Evolutionary conservation across 1,140 invertebrate genomes (phyloP).

Genomic region (Trissolcus basalis): DNA sequence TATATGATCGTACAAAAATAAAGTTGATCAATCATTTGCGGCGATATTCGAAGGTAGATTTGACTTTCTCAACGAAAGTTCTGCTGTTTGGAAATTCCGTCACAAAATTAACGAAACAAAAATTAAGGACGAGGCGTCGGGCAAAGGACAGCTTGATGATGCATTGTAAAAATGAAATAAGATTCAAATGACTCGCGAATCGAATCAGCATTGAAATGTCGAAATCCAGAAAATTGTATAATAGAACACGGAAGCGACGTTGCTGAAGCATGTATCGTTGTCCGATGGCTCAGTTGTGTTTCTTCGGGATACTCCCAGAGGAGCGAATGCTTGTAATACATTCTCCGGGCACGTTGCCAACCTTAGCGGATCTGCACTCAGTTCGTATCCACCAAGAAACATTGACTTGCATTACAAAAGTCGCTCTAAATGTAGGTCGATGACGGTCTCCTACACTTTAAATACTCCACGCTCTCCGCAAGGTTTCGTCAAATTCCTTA

Average conservation of each 20-base stretch:
- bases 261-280: constrained; percentile 44
- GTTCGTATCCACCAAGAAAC: constrained; percentile 50
- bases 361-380: constrained; percentile 45
- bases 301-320: constrained; percentile 37
- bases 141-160: not conserved
- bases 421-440: constrained; percentile 54
- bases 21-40: too few relatives aligned
- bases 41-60: too few relatives aligned
- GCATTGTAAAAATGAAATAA: constrained; percentile 10
- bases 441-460: constrained; percentile 51
- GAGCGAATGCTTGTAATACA: constrained; percentile 55
- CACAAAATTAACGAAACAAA: not conserved
- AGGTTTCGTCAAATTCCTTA: too few relatives aligned
- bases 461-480: constrained; percentile 12
- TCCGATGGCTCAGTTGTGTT: constrained; percentile 34
- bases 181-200: constrained; percentile 27
- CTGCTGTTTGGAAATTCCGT: too few relatives aligned
- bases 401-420: constrained; percentile 50
- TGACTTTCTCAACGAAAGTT: too few relatives aligned
- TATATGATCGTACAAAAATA: too few relatives aligned
- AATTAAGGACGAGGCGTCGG: not conserved
- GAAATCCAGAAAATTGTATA: constrained; percentile 45
- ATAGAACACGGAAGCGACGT: constrained; percentile 51
- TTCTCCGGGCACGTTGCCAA: constrained; percentile 51
- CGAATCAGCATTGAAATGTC: constrained; percentile 22